phyloP scores from a whole-genome alignment of 2,113 vertebrate species.

The Vimba vimba region DNA sequence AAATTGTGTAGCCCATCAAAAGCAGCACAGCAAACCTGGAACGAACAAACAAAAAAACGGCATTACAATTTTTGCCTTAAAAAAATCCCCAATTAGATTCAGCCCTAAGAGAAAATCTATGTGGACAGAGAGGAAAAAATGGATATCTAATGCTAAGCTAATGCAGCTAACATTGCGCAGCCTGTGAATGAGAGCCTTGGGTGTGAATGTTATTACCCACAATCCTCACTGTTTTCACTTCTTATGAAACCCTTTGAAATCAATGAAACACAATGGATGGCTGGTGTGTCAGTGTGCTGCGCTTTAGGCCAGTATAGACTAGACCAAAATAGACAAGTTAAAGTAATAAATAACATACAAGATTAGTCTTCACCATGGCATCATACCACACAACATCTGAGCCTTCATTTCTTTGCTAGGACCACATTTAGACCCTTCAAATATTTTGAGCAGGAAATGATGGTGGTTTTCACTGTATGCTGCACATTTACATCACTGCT shows the following conservation, averaged over 20 bases:
- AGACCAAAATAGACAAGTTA: background rate
- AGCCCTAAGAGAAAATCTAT: background rate
- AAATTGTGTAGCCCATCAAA: background rate
- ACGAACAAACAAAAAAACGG: background rate
- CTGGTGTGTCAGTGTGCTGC: background rate
- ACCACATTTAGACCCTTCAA: background rate
- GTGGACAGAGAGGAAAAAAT: background rate
- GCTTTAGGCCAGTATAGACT: constrained; percentile 44
- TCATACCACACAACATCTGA: background rate
- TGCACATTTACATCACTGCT: constrained; percentile 35
- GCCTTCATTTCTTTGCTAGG: background rate
- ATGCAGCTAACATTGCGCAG: background rate
- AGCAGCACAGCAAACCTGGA: background rate
- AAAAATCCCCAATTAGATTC: background rate
- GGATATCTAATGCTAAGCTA: background rate
- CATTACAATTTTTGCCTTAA: no score
- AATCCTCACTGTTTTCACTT: constrained; percentile 39
- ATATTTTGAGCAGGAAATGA: constrained; percentile 10
- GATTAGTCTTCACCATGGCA: background rate
- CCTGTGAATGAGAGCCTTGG: constrained; percentile 5
- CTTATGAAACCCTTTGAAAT: constrained; percentile 43
- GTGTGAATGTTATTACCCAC: constrained; percentile 4
- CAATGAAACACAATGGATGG: constrained; percentile 16
- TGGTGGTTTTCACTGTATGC: constrained; percentile 1
- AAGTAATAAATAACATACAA: background rate